These are phyloP conservation scores for Macropis europaea DNA, from an alignment of 2,888 invertebrate genomes.

Conservation along the genomic window DNA sequence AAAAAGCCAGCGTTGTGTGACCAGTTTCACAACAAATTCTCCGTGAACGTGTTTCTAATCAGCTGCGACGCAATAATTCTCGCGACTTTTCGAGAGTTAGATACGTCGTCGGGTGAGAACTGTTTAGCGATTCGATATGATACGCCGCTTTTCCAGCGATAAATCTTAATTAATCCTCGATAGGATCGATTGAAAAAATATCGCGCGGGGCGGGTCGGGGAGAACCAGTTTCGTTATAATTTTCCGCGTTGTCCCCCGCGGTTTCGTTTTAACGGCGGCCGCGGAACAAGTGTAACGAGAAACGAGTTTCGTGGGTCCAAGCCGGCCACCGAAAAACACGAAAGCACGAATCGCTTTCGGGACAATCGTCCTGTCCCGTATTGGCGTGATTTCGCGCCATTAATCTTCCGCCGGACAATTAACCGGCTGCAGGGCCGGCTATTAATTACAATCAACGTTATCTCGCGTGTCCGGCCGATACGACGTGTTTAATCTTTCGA, in stretches of 20 bases:
- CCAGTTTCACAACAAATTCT: neutral
- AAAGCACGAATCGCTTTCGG: constrained; percentile 42
- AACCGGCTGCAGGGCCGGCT: constrained; percentile 72
- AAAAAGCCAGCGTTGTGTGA: too few species aligned
- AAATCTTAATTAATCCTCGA: constrained; percentile 50
- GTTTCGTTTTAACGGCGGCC: constrained; percentile 29
- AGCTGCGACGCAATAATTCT: constrained; percentile 4
- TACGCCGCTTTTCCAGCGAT: constrained; percentile 1
- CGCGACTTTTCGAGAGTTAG: neutral
- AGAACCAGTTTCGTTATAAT: constrained; percentile 39
- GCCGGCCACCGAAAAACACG: constrained; percentile 23
- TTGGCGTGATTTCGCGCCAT: constrained; percentile 75
- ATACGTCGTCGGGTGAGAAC: constrained; percentile 37
- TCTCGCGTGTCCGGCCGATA: constrained; percentile 65
- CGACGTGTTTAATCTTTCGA: constrained; percentile 64
- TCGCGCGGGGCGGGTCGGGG: too few species aligned
- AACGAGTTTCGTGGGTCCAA: constrained; percentile 39
- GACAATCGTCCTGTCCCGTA: constrained; percentile 57
- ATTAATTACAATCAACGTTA: constrained; percentile 79
- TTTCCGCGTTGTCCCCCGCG: constrained; percentile 25
- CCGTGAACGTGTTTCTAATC: too few species aligned
- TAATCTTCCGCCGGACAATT: constrained; percentile 76
- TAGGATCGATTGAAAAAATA: constrained; percentile 17
- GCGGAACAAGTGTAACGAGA: constrained; percentile 39
- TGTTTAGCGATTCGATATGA: constrained; percentile 26